These are phyloP conservation scores for Condylura cristata DNA, from an alignment of 2,113 vertebrate species.

Conservation along the genomic window DNA sequence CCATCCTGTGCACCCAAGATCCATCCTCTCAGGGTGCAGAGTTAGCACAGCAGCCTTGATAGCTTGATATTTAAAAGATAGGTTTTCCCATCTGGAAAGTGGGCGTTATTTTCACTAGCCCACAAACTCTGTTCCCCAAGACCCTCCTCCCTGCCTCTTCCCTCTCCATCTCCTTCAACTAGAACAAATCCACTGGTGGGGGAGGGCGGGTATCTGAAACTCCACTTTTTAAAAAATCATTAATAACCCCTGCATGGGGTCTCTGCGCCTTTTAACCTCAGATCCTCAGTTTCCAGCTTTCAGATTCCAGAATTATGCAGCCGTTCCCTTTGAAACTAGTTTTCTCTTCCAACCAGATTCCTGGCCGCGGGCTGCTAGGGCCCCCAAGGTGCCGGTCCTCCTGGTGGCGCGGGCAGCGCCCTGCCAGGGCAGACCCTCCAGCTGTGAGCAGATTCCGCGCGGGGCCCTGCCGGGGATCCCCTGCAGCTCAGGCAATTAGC, in stretches of 20 bases:
- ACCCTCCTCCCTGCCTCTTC: neutral
- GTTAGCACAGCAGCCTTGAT: neutral
- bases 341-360: neutral
- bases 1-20: neutral
- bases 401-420: neutral
- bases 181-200: neutral
- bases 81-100: neutral
- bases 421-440: neutral
- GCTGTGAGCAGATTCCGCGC: neutral
- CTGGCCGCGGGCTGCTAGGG: neutral
- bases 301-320: neutral
- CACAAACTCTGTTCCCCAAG: neutral
- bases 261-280: neutral
- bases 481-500: neutral
- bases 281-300: neutral
- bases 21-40: fast-evolving
- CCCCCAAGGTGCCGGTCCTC: neutral
- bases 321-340: neutral
- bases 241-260: neutral
- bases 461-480: neutral
- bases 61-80: neutral
- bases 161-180: neutral
- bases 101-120: neutral
- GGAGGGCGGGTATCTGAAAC: neutral
- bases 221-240: neutral